Conservation (phyloP, 2,888 invertebrate species). For the Machimus rusticus region DNA sequence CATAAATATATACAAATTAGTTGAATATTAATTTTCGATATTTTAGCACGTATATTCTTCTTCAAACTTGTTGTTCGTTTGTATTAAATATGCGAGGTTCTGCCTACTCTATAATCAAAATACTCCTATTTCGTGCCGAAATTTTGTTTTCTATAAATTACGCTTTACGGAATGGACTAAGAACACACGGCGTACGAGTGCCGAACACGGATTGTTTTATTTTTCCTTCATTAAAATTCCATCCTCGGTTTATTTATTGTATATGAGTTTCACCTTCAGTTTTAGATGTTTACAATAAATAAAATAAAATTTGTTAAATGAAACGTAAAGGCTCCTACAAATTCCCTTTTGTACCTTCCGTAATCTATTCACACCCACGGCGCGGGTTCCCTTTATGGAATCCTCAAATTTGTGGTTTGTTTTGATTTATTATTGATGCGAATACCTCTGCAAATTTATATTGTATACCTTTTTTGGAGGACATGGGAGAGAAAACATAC, state of each 20-base stretch:
- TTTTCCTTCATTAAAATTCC: not conserved
- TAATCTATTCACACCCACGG: not conserved
- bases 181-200: no score
- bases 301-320: not conserved
- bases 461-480: not conserved
- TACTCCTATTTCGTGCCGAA: no score
- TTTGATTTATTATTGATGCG: not conserved
- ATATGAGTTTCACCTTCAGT: not conserved
- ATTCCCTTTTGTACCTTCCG: not conserved
- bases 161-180: no score
- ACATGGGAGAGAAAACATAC: not conserved
- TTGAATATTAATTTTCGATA: no score
- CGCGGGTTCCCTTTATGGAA: not conserved
- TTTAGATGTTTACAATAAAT: not conserved
- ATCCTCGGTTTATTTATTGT: not conserved
- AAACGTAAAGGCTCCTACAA: not conserved
- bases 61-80: no score
- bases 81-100: no score
- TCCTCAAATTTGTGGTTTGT: not conserved
- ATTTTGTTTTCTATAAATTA: no score
- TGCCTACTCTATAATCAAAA: no score
- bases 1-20: no score
- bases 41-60: no score
- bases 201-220: not conserved
- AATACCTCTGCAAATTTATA: not conserved